phyloP scores from a whole-genome alignment of 2,797 vertebrate genomes.

The Dermochelys coriacea region DNA sequence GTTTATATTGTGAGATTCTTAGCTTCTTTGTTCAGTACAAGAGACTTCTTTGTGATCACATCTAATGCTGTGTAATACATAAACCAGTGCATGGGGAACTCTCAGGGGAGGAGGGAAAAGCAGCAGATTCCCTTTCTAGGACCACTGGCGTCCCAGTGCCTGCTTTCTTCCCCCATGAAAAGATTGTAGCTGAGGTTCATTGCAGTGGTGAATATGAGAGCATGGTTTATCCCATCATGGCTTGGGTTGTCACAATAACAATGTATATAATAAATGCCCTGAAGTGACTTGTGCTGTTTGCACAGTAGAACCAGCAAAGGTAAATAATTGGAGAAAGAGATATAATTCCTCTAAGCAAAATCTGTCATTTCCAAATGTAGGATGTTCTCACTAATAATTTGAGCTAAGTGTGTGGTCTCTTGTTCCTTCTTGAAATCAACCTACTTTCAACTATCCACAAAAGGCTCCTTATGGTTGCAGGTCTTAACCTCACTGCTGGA shows the following conservation, averaged over 20 bases:
- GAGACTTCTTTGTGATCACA: neutral
- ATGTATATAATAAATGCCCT: conserved; percentile 1
- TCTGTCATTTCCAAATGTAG: neutral
- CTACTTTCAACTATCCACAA: conserved; percentile 21
- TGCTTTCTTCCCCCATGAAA: neutral
- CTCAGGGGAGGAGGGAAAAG: accelerated
- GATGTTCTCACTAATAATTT: conserved; percentile 36
- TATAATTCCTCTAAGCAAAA: neutral
- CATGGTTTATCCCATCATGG: neutral
- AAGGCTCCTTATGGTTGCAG: conserved; percentile 38
- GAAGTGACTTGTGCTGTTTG: neutral
- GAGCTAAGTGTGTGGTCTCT: conserved; percentile 44
- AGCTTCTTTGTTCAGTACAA: neutral
- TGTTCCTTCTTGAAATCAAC: neutral
- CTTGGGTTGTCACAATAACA: neutral
- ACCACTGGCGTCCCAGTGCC: neutral
- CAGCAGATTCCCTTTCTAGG: neutral
- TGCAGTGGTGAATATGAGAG: neutral
- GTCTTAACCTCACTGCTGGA: conserved; percentile 40
- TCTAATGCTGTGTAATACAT: neutral
- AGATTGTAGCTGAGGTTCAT: neutral
- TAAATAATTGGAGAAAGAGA: neutral
- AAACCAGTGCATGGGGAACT: neutral
- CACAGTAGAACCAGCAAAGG: conserved; percentile 18
- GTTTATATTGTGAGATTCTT: neutral